A percentile compares a stretch with the other conserved stretches of the same genome.
phyloP scores from a whole-genome alignment of 2,888 invertebrate genomes.

The Coelopa pilipes region DNA sequence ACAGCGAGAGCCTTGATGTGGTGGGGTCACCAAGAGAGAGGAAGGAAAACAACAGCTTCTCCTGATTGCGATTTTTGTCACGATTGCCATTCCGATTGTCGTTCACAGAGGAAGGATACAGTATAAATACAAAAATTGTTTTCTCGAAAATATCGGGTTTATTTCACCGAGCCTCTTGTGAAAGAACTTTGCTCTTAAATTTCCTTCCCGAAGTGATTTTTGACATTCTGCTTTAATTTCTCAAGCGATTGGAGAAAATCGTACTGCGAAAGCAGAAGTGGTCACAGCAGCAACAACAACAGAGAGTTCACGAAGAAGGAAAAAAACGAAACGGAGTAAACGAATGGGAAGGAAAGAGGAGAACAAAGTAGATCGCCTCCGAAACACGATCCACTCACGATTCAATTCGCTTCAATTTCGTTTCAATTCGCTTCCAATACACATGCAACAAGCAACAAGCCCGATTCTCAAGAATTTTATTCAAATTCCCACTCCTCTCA shows the following conservation, averaged over 20 bases:
- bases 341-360: conserved; percentile 9
- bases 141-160: background rate
- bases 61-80: background rate
- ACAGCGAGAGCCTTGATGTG: background rate
- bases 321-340: background rate
- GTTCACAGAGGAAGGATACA: too few relatives aligned
- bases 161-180: background rate
- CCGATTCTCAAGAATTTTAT: conserved; percentile 31
- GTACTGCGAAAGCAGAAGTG: background rate
- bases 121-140: background rate
- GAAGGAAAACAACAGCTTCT: conserved; percentile 1
- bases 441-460: conserved; percentile 23
- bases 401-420: conserved; percentile 7
- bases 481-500: conserved; percentile 13
- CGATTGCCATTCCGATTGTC: background rate
- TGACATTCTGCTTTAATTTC: conserved; percentile 39
- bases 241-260: background rate
- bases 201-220: conserved; percentile 22
- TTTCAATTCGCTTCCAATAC: conserved; percentile 5
- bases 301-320: conserved; percentile 9
- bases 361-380: conserved; percentile 9
- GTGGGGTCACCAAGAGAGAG: background rate
- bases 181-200: background rate
- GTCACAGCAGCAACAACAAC: conserved; percentile 4
- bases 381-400: conserved; percentile 37